These are phyloP conservation scores for Diplogasteroides magnus DNA, from an alignment of 1,140 invertebrate genomes.

Conservation along the genomic window DNA sequence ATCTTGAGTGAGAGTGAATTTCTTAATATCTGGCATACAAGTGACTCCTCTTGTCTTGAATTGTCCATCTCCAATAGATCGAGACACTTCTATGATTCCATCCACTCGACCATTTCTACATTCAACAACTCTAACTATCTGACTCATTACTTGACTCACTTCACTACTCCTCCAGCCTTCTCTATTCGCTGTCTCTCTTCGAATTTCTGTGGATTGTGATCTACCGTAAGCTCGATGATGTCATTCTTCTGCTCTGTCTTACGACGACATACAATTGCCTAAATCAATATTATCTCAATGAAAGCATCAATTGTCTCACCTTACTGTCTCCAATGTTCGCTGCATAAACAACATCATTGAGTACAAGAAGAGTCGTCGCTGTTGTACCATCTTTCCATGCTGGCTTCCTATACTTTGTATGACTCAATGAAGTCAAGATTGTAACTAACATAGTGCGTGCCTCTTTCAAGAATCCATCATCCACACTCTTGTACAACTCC, in stretches of 20 bases:
- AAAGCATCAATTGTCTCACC: background rate
- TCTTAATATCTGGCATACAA: constrained; percentile 20
- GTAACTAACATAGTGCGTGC: constrained; percentile 10
- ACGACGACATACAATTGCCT: constrained; percentile 12
- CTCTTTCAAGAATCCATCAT: constrained; percentile 14
- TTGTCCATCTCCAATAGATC: constrained; percentile 24
- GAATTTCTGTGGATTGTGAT: constrained; percentile 24
- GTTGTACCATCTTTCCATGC: constrained; percentile 27
- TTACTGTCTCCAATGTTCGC: constrained; percentile 26
- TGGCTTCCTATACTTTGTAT: constrained; percentile 19
- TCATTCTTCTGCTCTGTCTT: constrained; percentile 9
- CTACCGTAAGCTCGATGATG: constrained; percentile 14
- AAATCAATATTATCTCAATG: constrained; percentile 3
- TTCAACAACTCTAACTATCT: background rate
- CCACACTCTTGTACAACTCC: constrained; percentile 12
- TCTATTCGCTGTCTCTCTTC: constrained; percentile 28
- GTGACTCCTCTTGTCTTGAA: constrained; percentile 23
- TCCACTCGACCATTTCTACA: constrained; percentile 23
- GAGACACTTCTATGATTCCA: constrained; percentile 26
- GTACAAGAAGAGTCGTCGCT: constrained; percentile 15
- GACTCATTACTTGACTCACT: constrained; percentile 8
- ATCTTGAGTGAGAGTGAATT: constrained; percentile 19
- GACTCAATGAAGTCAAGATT: background rate
- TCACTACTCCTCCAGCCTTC: constrained; percentile 19
- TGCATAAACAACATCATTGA: constrained; percentile 24